Base-by-base conservation (phyloP, 2,888 invertebrate genomes). In the Ceriagrion tenellum region DNA sequence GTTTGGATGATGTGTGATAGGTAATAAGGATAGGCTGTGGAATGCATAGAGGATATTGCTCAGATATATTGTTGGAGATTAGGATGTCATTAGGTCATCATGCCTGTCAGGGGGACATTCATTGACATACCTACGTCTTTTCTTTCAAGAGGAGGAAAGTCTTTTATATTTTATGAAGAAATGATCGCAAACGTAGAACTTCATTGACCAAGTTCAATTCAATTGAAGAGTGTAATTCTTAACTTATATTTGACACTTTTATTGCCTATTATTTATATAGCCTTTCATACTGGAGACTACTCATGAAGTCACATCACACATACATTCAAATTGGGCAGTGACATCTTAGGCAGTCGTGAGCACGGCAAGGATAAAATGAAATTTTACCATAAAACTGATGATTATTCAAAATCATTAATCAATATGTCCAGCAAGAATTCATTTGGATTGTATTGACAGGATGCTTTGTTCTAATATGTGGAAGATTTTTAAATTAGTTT, bases 61-160 rank as follows among this genome's bases (percentile, higher is more conserved):
- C 13, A 13, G 81, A 2, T 81, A 35, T 81, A 35, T 81, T 81
- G 81, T 0, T 81, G 81, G 81, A 81, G 35, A 12, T 81, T 81
- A 81, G 81, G 2, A 81, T 35, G 81, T 81, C 81, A 81, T 81
- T 81, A 81, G 81, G 26, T 81, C 16, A 81, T 35, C 81, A 81
- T 81, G 81, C 30, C 81, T 81, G 81, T 81, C 30, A 81, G 35
- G 81, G 81, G n/a, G 81, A 81, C 35, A 35, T 81, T 81, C 81
- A 81, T 16, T 81, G 81, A 81, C 13, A 30, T 81, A n/a, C n/a
- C n/a, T n/a, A 35, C 16, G 35, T 35, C 69, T 81, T 81, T 81
- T 69, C 69, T n/a, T 69, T 35, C 13, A 35, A 81, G 81, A 26
- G 35, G n/a, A 81, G 18, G 35, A n/a, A 81, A 81, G 26, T 35